phyloP scores from a whole-genome alignment of 2,888 invertebrate species.

The Ferrisia virgata region DNA sequence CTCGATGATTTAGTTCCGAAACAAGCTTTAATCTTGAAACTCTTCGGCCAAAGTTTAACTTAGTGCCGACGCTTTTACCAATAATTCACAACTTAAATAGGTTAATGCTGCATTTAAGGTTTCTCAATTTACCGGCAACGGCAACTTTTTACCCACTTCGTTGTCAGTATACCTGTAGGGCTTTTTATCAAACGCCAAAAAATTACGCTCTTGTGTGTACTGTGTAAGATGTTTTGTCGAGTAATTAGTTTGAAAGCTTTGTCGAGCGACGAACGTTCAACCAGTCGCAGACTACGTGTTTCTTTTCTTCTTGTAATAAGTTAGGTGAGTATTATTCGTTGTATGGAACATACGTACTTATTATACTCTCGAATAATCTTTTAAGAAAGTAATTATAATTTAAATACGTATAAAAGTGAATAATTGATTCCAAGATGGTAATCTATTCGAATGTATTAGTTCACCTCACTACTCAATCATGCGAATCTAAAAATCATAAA shows the following conservation, averaged over 20 bases:
- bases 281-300: background rate
- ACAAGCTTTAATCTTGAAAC: slow-evolving; percentile 38
- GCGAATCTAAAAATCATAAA: too few relatives aligned
- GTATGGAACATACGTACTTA: too few relatives aligned
- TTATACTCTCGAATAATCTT: too few relatives aligned
- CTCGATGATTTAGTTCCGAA: slow-evolving; percentile 40
- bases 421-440: too few relatives aligned
- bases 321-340: too few relatives aligned
- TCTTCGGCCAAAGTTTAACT: slow-evolving; percentile 41
- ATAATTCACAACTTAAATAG: slow-evolving; percentile 44
- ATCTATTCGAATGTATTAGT: too few relatives aligned
- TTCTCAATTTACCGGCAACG: background rate
- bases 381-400: too few relatives aligned
- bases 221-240: background rate
- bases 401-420: too few relatives aligned
- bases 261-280: background rate
- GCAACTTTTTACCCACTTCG: background rate
- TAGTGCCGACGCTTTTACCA: slow-evolving; percentile 38
- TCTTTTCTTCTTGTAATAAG: too few relatives aligned
- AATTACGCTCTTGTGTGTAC: background rate
- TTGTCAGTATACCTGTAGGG: slow-evolving; percentile 1
- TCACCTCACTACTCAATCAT: too few relatives aligned
- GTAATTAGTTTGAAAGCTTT: slow-evolving; percentile 18
- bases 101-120: slow-evolving; percentile 38
- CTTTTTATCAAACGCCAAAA: slow-evolving; percentile 6